Evolutionary conservation across 2,797 vertebrate genomes (phyloP).

Genomic region (Tapera naevia): DNA sequence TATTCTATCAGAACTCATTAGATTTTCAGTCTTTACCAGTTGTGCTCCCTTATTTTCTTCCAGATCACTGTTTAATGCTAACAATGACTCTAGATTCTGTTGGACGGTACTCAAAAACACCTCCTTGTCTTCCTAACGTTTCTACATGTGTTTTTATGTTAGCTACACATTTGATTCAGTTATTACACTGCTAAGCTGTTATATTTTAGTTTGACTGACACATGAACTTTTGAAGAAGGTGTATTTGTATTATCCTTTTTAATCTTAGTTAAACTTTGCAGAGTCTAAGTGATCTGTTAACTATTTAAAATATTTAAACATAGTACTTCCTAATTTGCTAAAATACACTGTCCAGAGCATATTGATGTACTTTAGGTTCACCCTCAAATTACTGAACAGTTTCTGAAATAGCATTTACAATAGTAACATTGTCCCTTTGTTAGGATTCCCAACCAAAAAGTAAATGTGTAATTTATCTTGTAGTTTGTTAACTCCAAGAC

Average conservation of each 20-base stretch:
- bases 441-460: background rate
- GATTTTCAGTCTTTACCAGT: background rate
- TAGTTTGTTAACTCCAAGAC: background rate
- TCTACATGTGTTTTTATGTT: background rate
- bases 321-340: background rate
- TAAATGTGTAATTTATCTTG: background rate
- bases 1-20: background rate
- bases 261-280: background rate
- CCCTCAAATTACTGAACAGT: background rate
- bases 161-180: background rate
- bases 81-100: background rate
- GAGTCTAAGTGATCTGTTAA: background rate
- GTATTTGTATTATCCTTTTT: background rate
- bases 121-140: background rate
- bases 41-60: background rate
- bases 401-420: background rate
- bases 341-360: background rate
- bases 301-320: background rate
- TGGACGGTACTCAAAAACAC: background rate
- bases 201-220: background rate
- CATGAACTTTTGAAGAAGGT: background rate
- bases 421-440: background rate
- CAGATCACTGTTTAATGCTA: background rate
- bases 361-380: background rate
- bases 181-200: background rate